Conservation (phyloP, 2,888 invertebrate genomes). For the Melipona bicolor region DNA sequence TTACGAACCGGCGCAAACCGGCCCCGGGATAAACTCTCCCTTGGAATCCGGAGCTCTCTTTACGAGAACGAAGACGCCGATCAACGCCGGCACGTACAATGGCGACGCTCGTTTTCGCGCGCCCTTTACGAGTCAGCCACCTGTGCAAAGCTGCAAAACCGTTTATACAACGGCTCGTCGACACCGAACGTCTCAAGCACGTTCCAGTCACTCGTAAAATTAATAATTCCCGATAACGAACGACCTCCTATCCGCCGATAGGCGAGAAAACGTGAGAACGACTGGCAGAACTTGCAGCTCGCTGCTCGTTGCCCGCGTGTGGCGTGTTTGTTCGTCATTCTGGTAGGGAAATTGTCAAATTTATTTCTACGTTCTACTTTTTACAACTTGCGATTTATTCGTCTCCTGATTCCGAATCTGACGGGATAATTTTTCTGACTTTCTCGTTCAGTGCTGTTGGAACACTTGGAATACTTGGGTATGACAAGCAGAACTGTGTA, state of each 20-base stretch:
- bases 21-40: conserved; percentile 29
- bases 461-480: too few relatives aligned
- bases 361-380: too few relatives aligned
- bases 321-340: not conserved
- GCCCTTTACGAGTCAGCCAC: conserved; percentile 68
- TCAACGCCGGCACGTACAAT: conserved; percentile 63
- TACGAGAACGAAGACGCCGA: conserved; percentile 51
- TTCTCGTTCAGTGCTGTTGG: too few relatives aligned
- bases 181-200: conserved; percentile 43
- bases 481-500: too few relatives aligned
- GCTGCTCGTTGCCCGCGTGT: not conserved
- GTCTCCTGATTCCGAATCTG: too few relatives aligned
- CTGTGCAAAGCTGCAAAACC: conserved; percentile 66
- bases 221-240: conserved; percentile 65
- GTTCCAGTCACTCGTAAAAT: conserved; percentile 62
- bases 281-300: not conserved
- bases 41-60: conserved; percentile 42
- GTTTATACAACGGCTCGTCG: conserved; percentile 57
- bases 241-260: not conserved
- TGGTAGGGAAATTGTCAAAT: too few relatives aligned
- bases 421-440: too few relatives aligned
- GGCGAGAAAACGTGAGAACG: conserved; percentile 31
- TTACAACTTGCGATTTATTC: too few relatives aligned
- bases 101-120: conserved; percentile 57
- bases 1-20: conserved; percentile 45